phyloP scores from a whole-genome alignment of 37 sponge, comb jelly and placozoan genomes.

The Haliclona indistincta region DNA sequence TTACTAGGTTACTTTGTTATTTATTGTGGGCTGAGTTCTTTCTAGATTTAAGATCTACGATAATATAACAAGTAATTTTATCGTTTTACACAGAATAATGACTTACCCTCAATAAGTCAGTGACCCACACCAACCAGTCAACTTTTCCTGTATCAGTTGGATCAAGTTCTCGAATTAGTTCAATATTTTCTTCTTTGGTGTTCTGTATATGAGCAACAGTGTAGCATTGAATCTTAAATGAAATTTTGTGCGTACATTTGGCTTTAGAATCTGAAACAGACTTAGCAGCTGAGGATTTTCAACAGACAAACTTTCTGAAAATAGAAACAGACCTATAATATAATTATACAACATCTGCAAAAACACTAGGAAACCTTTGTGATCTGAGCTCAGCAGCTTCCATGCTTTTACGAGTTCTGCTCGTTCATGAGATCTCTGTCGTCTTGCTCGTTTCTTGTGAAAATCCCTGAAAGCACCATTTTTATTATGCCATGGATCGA shows the following conservation, averaged over 20 bases:
- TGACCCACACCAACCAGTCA: conserved; percentile 48
- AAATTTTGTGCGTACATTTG: conserved; percentile 27
- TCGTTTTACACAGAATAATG: neutral
- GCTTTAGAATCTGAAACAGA: conserved; percentile 67
- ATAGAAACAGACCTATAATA: neutral
- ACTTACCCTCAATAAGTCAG: conserved; percentile 26
- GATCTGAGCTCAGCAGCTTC: conserved; percentile 59
- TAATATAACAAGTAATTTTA: neutral
- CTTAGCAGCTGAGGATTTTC: conserved; percentile 35
- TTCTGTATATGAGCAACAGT: conserved; percentile 25
- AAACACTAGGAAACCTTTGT: conserved; percentile 72
- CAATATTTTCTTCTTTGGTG: conserved; percentile 52
- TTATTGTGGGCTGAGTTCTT: too few relatives aligned
- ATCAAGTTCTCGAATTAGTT: conserved; percentile 33
- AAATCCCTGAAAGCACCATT: conserved; percentile 27
- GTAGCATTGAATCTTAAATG: neutral
- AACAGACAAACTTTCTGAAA: conserved; percentile 48
- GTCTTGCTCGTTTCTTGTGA: conserved; percentile 66
- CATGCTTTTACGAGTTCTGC: conserved; percentile 78
- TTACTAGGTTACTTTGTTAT: too few relatives aligned
- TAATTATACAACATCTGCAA: too few relatives aligned
- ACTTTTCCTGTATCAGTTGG: conserved; percentile 21
- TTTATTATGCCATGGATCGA: neutral
- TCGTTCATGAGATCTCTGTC: conserved; percentile 61
- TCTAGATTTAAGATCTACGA: neutral